Base-by-base conservation (phyloP, 1,140 invertebrate genomes). In the Mesaphorura yosii region DNA sequence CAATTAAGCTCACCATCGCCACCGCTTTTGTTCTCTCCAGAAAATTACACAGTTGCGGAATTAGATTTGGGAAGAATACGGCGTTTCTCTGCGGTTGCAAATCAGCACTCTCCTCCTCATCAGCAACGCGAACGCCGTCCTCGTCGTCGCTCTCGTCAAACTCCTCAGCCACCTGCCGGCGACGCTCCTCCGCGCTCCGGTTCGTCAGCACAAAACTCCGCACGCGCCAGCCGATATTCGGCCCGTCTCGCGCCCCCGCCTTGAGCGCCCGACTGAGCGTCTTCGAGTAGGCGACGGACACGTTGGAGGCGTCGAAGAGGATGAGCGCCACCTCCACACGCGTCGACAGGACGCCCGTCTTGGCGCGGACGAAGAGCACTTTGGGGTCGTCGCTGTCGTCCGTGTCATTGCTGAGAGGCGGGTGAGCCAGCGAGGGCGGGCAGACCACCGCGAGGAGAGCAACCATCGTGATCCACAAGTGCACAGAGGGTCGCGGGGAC, bases 1-100 rank as follows among this genome's bases (percentile, higher is more conserved):
- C 51, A 34, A 60, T 57, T 25, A 60, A 46, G 41, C 57, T 60
- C 12, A 60, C 58, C 25, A 60, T 55, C 15, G 55, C 55, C 26
- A 60, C 22, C 12, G 59, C 51, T 27, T 49, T 57, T 26, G 40
- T 48, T 29, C 42, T 26, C 7, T 27, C 31, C 6, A 57, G 39
- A 51, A 57, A 60, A 12, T 60, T 48, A 44, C 59, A 60, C 20
- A 60, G 42, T 25, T n/a, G 28, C 12, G 55, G 51, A 39, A 60
- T 51, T n/a, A 49, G 17, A 31, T 31, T 49, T 3, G 59, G 59
- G 22, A 34, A 41, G 38, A 59, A 59, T 15, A n/a, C n/a, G n/a
- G n/a, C n/a, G n/a, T n/a, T n/a, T n/a, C n/a, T n/a, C n/a, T n/a
- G n/a, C n/a, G n/a, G n/a, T n/a, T n/a, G n/a, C n/a, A n/a, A n/a